Conservation (phyloP, 2,797 vertebrate species). For the Darevskia mixta region DNA sequence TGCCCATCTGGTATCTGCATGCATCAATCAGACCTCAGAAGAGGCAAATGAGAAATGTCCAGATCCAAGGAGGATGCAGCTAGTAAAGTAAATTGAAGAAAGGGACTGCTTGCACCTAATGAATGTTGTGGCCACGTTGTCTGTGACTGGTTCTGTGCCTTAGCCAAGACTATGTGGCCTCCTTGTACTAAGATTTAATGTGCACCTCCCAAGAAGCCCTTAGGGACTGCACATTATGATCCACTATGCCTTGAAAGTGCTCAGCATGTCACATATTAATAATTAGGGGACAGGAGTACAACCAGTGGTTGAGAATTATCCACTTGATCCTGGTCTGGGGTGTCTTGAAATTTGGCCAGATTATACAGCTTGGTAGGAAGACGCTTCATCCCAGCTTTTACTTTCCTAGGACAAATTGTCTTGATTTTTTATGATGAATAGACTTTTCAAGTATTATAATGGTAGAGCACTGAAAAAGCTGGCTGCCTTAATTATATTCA, state of each 20-base stretch:
- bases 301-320: not conserved
- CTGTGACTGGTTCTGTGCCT: not conserved
- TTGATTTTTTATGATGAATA: not conserved
- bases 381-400: too few species aligned
- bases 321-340: not conserved
- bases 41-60: not conserved
- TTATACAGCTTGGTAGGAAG: too few species aligned
- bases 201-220: not conserved
- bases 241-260: slow-evolving; percentile 3
- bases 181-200: not conserved
- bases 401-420: not conserved
- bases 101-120: not conserved
- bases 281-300: not conserved
- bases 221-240: not conserved
- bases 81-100: not conserved
- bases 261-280: not conserved
- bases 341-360: too few species aligned
- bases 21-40: not conserved
- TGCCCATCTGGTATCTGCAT: not conserved
- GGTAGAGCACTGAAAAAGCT: not conserved
- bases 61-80: not conserved
- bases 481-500: not conserved
- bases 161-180: not conserved
- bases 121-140: not conserved
- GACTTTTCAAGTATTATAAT: not conserved